phyloP scores from a whole-genome alignment of 1,140 invertebrate species.

The Drosophila subobscura region DNA sequence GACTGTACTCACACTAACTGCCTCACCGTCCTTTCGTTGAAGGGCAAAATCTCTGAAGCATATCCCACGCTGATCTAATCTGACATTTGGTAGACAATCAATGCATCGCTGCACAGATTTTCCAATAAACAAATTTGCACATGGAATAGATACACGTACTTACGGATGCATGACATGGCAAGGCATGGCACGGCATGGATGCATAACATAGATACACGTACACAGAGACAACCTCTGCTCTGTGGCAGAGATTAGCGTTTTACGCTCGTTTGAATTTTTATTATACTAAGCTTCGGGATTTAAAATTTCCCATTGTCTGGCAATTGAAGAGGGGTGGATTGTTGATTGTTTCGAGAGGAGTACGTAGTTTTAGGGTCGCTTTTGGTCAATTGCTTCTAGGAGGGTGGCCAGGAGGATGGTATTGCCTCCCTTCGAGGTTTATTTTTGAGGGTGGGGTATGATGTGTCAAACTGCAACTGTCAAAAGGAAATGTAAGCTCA shows the following conservation, averaged over 20 bases:
- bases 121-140: slow-evolving; percentile 78
- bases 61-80: slow-evolving; percentile 67
- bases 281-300: slow-evolving; percentile 78
- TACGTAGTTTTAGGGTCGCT: slow-evolving; percentile 25
- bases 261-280: slow-evolving; percentile 83
- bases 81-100: slow-evolving; percentile 72
- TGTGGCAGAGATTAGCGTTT: slow-evolving; percentile 81
- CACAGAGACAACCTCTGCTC: slow-evolving; percentile 22
- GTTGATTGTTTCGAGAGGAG: slow-evolving; percentile 52
- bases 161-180: slow-evolving; percentile 18
- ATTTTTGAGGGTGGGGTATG: slow-evolving; percentile 1
- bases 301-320: slow-evolving; percentile 66
- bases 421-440: too few species aligned
- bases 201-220: slow-evolving; percentile 17
- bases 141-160: slow-evolving; percentile 61
- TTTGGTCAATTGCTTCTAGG: not conserved
- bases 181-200: too few species aligned
- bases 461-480: slow-evolving; percentile 52
- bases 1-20: slow-evolving; percentile 51
- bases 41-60: slow-evolving; percentile 33
- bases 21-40: slow-evolving; percentile 9
- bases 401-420: slow-evolving; percentile 14
- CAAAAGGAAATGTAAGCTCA: slow-evolving; percentile 37
- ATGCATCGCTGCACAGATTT: slow-evolving; percentile 80
- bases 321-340: slow-evolving; percentile 71